Evolutionary conservation across 2,888 invertebrate genomes (phyloP).

Genomic region (Sarcophaga variegata): DNA sequence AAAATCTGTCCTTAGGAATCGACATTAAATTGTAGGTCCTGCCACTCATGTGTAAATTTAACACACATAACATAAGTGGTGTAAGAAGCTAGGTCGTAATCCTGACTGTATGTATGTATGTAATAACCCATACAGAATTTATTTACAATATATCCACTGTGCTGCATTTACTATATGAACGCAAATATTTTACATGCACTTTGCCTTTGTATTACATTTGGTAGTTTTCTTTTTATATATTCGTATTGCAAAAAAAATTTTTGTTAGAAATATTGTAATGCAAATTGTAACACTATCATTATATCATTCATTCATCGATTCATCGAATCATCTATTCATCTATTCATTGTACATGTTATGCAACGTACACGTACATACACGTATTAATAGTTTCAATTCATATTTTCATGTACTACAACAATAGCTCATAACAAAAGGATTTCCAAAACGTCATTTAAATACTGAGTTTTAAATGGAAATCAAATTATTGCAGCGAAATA

Average conservation of each 20-base stretch:
- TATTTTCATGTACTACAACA: conserved; percentile 5
- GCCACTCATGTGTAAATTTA: no score
- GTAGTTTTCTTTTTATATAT: no score
- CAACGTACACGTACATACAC: no score
- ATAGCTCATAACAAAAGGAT: conserved; percentile 1
- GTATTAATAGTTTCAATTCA: not conserved
- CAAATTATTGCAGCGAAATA: conserved; percentile 1
- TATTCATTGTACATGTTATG: no score
- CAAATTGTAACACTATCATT: conserved; percentile 29
- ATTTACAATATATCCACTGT: not conserved
- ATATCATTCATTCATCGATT: not conserved
- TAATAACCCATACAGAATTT: no score
- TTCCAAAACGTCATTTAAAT: conserved; percentile 5
- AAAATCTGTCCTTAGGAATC: no score
- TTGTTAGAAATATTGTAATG: conserved; percentile 14
- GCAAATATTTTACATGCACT: not conserved
- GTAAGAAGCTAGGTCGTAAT: no score
- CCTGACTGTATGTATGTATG: no score
- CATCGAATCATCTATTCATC: not conserved
- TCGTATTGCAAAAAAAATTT: not conserved
- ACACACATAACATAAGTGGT: no score
- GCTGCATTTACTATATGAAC: not conserved
- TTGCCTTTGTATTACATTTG: not conserved
- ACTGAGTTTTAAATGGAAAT: not conserved
- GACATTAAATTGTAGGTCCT: no score